Conservation (phyloP, 2,113 vertebrate species). For the Pristiophorus japonicus region DNA sequence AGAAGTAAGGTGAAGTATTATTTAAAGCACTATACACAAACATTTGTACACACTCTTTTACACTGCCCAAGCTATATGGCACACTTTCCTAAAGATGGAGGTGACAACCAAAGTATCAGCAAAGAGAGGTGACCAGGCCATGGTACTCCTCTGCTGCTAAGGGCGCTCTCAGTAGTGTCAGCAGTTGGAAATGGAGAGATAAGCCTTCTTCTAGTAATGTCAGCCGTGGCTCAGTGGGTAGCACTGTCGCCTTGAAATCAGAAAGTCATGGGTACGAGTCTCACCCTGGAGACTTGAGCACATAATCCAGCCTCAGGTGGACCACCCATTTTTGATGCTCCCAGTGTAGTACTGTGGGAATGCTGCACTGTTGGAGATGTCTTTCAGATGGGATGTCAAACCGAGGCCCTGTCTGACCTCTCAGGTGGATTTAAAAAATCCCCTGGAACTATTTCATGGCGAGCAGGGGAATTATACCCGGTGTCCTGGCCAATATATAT, state of each 20-base stretch:
- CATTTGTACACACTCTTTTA: too few relatives aligned
- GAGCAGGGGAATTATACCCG: not conserved
- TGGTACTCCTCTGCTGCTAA: too few relatives aligned
- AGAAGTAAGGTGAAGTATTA: not conserved
- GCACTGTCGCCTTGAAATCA: not conserved
- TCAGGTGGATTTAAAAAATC: not conserved
- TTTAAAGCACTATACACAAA: too few relatives aligned
- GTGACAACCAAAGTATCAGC: too few relatives aligned
- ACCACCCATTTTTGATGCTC: too few relatives aligned
- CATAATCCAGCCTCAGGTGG: too few relatives aligned
- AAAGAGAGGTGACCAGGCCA: too few relatives aligned
- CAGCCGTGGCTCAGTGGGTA: not conserved
- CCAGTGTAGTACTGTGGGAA: not conserved
- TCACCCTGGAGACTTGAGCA: not conserved
- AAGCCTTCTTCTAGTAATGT: not conserved
- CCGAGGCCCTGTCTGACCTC: not conserved
- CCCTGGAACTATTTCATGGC: not conserved
- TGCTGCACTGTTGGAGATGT: not conserved
- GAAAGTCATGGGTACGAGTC: not conserved
- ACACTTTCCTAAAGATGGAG: too few relatives aligned
- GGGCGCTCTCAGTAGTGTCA: too few relatives aligned
- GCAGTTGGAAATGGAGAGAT: not conserved
- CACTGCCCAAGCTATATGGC: too few relatives aligned
- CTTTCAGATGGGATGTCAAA: not conserved
- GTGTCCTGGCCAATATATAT: not conserved